phyloP scores from a whole-genome alignment of 2,888 invertebrate genomes.

The Venusia cambrica region DNA sequence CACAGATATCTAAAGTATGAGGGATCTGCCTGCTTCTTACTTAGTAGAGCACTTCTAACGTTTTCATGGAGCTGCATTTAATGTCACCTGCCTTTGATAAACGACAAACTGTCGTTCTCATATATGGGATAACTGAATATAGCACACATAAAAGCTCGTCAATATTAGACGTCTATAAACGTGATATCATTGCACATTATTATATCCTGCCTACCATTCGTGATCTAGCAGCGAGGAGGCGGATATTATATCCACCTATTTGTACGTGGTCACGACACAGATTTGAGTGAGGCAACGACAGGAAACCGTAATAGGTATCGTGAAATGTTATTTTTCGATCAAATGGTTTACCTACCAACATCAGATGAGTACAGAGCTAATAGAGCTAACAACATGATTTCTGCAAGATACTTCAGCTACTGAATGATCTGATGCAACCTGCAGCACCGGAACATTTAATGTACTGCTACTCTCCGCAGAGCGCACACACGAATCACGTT shows the following conservation, averaged over 20 bases:
- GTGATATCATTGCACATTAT: slow-evolving; percentile 28
- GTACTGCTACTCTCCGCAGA: slow-evolving; percentile 35
- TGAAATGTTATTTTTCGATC: too few relatives aligned
- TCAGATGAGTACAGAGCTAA: too few relatives aligned
- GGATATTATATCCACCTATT: slow-evolving; percentile 37
- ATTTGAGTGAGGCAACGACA: slow-evolving; percentile 11
- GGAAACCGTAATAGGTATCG: too few relatives aligned
- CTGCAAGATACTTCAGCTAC: slow-evolving; percentile 8
- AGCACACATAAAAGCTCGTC: neutral
- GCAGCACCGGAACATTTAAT: slow-evolving; percentile 38
- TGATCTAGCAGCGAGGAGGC: slow-evolving; percentile 38
- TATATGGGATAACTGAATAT: slow-evolving; percentile 3
- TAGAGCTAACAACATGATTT: too few relatives aligned
- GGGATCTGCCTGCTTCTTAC: too few relatives aligned
- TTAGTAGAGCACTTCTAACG: too few relatives aligned
- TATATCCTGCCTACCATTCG: slow-evolving; percentile 40
- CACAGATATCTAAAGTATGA: too few relatives aligned
- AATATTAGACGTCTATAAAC: slow-evolving; percentile 17
- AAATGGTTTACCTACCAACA: too few relatives aligned
- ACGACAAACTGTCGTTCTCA: too few relatives aligned
- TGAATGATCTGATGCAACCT: slow-evolving; percentile 38
- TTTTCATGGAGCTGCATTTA: too few relatives aligned
- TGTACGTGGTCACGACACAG: slow-evolving; percentile 35
- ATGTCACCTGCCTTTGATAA: too few relatives aligned
- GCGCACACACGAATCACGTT: slow-evolving; percentile 38